Evolutionary conservation across 2,797 vertebrate genomes (phyloP).

Genomic region (Melanogrammus aeglefinus): DNA sequence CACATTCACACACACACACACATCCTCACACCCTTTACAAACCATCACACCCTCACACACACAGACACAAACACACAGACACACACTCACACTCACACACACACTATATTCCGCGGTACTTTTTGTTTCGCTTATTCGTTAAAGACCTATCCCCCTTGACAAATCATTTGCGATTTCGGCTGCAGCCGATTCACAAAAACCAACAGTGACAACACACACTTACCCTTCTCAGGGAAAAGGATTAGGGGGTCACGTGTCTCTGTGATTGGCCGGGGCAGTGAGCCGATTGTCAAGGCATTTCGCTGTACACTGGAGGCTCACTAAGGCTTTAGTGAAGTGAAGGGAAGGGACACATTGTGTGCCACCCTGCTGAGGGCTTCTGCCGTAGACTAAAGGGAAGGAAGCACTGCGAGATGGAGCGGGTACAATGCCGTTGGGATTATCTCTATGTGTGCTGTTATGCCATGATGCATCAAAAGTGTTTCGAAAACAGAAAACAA

Average conservation of each 20-base stretch:
- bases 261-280: constrained; percentile 90
- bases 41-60: too few species aligned
- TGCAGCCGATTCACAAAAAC: constrained; percentile 84
- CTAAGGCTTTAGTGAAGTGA: constrained; percentile 76
- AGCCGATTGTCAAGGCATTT: constrained; percentile 86
- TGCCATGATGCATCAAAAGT: too few species aligned
- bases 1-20: constrained; percentile 21
- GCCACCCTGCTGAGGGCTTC: too few species aligned
- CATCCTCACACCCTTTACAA: background rate
- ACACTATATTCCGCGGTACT: constrained; percentile 48
- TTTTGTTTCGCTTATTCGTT: constrained; percentile 74
- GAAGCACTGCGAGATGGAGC: too few species aligned
- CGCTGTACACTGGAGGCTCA: constrained; percentile 81
- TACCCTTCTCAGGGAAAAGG: constrained; percentile 86
- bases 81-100: constrained; percentile 23
- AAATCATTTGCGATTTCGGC: constrained; percentile 89
- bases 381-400: too few species aligned
- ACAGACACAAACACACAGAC: constrained; percentile 3
- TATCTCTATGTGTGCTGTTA: too few species aligned
- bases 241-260: constrained; percentile 90
- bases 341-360: too few species aligned
- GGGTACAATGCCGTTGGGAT: too few species aligned
- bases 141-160: constrained; percentile 84
- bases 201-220: constrained; percentile 88
- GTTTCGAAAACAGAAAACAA: too few species aligned